phyloP scores from a whole-genome alignment of 2,797 vertebrate genomes.

The Salarias fasciatus region DNA sequence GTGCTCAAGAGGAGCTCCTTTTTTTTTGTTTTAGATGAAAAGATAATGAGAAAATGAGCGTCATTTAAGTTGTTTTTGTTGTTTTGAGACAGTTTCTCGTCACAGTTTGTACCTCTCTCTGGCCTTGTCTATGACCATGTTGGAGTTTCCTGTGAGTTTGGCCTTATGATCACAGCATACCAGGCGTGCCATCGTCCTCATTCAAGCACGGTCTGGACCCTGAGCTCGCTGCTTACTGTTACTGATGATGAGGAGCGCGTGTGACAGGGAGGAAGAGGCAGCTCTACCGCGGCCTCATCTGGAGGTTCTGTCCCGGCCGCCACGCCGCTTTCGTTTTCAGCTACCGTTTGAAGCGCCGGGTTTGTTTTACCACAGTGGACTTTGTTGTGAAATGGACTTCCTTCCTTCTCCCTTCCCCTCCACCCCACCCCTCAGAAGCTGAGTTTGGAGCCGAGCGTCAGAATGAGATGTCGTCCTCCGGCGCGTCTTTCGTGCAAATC shows the following conservation, averaged over 20 bases:
- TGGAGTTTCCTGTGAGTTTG: slow-evolving; percentile 65
- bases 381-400: slow-evolving; percentile 40
- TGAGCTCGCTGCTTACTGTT: slow-evolving; percentile 54
- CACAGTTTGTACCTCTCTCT: slow-evolving; percentile 1
- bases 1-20: slow-evolving; percentile 3
- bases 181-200: slow-evolving; percentile 75
- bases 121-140: slow-evolving; percentile 15
- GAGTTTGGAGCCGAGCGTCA: slow-evolving; percentile 84
- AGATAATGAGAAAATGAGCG: slow-evolving; percentile 34
- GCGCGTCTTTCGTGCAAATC: slow-evolving; percentile 97
- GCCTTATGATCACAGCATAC: slow-evolving; percentile 71
- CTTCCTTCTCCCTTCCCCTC: slow-evolving; percentile 48
- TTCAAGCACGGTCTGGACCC: slow-evolving; percentile 62
- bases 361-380: slow-evolving; percentile 26
- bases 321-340: too few relatives aligned
- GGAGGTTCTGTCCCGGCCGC: too few relatives aligned
- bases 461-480: slow-evolving; percentile 97
- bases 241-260: slow-evolving; percentile 54
- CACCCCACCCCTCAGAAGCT: slow-evolving; percentile 74
- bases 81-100: slow-evolving; percentile 46
- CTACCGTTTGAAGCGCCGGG: slow-evolving; percentile 16
- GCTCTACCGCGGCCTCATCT: slow-evolving; percentile 11
- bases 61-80: not conserved
- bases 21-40: slow-evolving; percentile 4
- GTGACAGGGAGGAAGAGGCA: slow-evolving; percentile 25